Percentiles rank a stretch among this genome's conserved stretches.
Evolutionary conservation across 2,888 invertebrate genomes (phyloP).

Genomic region (Silvanus unidentatus): DNA sequence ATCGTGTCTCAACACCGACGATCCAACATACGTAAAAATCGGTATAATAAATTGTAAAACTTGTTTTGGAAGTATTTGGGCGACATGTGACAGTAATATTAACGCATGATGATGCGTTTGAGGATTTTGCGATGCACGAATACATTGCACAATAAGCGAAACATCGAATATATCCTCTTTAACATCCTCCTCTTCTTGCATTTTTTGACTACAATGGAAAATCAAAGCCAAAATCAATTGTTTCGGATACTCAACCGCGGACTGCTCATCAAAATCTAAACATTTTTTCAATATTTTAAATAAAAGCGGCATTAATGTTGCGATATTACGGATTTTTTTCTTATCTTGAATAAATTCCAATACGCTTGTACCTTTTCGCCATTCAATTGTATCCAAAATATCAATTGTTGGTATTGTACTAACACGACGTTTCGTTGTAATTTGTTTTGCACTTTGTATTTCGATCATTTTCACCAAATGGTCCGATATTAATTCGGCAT

Average conservation of each 20-base stretch:
- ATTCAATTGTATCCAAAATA: conserved; percentile 59
- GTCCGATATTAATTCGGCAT: conserved; percentile 55
- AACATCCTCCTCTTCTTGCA: conserved; percentile 49
- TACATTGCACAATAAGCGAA: conserved; percentile 79
- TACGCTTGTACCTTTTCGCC: conserved; percentile 74
- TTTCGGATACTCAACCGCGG: conserved; percentile 80
- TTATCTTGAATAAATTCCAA: conserved; percentile 83
- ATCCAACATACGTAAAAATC: conserved; percentile 97
- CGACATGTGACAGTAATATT: conserved; percentile 72
- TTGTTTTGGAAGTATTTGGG: conserved; percentile 71
- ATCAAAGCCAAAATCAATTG: conserved; percentile 77
- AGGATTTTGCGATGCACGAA: conserved; percentile 85
- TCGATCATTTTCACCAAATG: conserved; percentile 58
- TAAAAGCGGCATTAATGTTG: conserved; percentile 62
- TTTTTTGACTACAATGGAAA: conserved; percentile 51
- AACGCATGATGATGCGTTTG: conserved; percentile 94
- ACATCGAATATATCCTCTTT: conserved; percentile 56
- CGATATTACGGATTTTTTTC: conserved; percentile 65
- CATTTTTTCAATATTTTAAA: conserved; percentile 77
- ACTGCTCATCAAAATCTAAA: conserved; percentile 73
- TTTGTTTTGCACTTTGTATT: conserved; percentile 44
- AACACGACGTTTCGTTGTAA: conserved; percentile 39
- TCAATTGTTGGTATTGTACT: conserved; percentile 53
- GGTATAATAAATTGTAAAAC: conserved; percentile 92
- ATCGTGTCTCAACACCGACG: conserved; percentile 85